These are phyloP conservation scores for Bombycilla garrulus DNA, from an alignment of 2,113 vertebrate species.

Conservation along the genomic window DNA sequence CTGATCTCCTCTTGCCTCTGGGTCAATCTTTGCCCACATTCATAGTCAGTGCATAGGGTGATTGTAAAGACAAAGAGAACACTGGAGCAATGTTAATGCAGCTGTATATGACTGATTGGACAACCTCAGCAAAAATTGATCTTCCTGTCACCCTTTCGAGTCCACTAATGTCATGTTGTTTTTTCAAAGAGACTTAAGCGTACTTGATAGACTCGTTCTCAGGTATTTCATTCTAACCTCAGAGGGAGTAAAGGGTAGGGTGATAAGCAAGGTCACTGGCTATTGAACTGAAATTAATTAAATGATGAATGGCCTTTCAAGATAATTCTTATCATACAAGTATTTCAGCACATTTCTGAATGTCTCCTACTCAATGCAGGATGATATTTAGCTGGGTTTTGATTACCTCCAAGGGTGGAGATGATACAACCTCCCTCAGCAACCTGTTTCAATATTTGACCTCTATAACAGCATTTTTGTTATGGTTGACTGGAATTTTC, in stretches of 20 bases:
- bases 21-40: conserved; percentile 38
- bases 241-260: conserved; percentile 65
- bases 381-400: background rate
- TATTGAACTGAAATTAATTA: conserved; percentile 88
- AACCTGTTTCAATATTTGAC: background rate
- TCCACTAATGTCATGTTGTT: conserved; percentile 71
- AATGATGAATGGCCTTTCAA: conserved; percentile 79
- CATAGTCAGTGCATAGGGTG: conserved; percentile 31
- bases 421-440: background rate
- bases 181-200: conserved; percentile 68
- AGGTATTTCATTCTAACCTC: conserved; percentile 75
- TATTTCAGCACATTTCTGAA: background rate
- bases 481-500: background rate
- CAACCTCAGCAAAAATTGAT: conserved; percentile 83
- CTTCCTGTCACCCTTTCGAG: conserved; percentile 68
- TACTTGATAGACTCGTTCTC: conserved; percentile 81
- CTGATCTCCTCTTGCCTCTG: conserved; percentile 29
- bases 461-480: background rate
- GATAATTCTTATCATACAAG: conserved; percentile 71
- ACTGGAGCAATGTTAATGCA: conserved; percentile 58
- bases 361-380: background rate
- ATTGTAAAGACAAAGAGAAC: conserved; percentile 58
- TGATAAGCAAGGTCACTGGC: conserved; percentile 78
- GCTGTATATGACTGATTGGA: conserved; percentile 61
- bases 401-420: background rate